Evolutionary conservation across 2,888 invertebrate genomes (phyloP).

Genomic region (Koerneria pararmatus): DNA sequence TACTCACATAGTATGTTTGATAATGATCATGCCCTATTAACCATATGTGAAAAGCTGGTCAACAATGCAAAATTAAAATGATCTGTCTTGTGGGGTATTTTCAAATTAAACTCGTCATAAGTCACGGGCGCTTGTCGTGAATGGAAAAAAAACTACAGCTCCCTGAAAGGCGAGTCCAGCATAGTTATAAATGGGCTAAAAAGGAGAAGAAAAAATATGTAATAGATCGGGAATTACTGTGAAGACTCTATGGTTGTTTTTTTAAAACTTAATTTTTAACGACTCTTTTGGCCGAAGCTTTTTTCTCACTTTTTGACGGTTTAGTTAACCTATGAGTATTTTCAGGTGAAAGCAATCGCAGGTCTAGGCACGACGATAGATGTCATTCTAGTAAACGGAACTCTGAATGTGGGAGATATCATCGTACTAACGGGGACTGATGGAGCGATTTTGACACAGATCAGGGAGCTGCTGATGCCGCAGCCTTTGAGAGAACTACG

Average conservation of each 20-base stretch:
- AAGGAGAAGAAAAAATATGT: constrained; percentile 9
- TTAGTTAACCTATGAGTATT: background rate
- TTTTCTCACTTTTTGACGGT: background rate
- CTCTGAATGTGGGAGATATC: constrained; percentile 85
- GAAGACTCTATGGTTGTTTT: constrained; percentile 10
- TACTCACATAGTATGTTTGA: too few species aligned
- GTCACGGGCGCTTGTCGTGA: too few species aligned
- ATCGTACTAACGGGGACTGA: constrained; percentile 94
- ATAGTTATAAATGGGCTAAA: too few species aligned
- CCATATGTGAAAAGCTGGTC: too few species aligned
- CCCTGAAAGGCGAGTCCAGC: too few species aligned
- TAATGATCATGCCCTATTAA: too few species aligned
- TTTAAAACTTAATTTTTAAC: constrained; percentile 25
- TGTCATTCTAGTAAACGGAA: constrained; percentile 92
- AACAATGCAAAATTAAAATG: too few species aligned
- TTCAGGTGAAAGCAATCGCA: constrained; percentile 83
- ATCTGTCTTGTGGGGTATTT: too few species aligned
- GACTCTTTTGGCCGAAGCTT: too few species aligned
- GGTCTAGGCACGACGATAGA: constrained; percentile 97
- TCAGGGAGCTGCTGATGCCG: constrained; percentile 92
- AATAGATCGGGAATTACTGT: background rate
- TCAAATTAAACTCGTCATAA: too few species aligned
- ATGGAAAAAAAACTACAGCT: too few species aligned
- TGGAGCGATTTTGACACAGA: constrained; percentile 94
- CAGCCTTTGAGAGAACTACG: constrained; percentile 93